These are phyloP conservation scores for Suillia variegata DNA, from an alignment of 2,888 invertebrate genomes.

Conservation along the genomic window DNA sequence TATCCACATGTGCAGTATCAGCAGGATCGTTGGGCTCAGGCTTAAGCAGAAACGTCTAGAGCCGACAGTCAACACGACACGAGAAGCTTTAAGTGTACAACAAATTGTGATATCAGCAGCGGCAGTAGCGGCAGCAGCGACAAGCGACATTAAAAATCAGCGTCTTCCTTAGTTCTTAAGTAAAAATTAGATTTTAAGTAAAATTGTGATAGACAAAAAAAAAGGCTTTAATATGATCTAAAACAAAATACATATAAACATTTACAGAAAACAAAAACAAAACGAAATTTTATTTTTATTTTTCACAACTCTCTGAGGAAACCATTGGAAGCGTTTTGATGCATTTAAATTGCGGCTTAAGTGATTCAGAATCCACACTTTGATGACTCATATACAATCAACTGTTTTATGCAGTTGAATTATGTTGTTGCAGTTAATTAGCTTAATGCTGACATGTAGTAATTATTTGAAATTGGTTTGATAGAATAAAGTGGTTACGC, in stretches of 20 bases:
- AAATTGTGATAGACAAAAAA: conserved; percentile 48
- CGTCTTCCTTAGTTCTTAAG: conserved; percentile 43
- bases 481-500: too few relatives aligned
- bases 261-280: conserved; percentile 32
- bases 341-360: too few relatives aligned
- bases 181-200: conserved; percentile 32
- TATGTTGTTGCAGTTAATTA: too few relatives aligned
- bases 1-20: conserved; percentile 55
- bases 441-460: too few relatives aligned
- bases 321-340: too few relatives aligned
- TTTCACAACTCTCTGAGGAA: too few relatives aligned
- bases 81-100: not conserved
- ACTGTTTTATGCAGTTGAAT: too few relatives aligned
- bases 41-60: conserved; percentile 64
- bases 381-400: too few relatives aligned
- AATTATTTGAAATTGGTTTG: too few relatives aligned
- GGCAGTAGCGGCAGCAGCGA: conserved; percentile 30
- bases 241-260: conserved; percentile 18
- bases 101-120: conserved; percentile 23
- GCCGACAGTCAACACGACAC: conserved; percentile 16
- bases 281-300: not conserved
- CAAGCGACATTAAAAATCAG: conserved; percentile 30
- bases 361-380: too few relatives aligned
- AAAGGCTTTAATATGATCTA: conserved; percentile 32
- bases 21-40: conserved; percentile 74